Percentiles rank a stretch among this genome's conserved stretches.
phyloP scores from a whole-genome alignment of 1,140 invertebrate species.

The Dysdera silvatica region DNA sequence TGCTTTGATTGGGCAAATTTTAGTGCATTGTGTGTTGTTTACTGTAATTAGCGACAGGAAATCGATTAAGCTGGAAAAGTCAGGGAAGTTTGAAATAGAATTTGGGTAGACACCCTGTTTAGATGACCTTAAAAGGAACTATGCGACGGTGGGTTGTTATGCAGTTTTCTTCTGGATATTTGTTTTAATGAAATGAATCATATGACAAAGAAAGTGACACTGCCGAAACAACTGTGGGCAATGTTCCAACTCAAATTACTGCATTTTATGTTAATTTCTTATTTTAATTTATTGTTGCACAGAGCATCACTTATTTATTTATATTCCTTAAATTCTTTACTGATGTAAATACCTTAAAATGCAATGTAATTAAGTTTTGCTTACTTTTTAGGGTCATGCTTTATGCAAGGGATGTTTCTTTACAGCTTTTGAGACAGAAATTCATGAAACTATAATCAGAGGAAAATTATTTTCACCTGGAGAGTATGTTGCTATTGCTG shows the following conservation, averaged over 20 bases:
- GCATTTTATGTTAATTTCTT: not conserved
- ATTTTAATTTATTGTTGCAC: constrained; percentile 39
- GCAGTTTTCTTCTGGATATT: too few species aligned
- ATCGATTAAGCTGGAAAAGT: too few species aligned
- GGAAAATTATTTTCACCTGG: constrained; percentile 77
- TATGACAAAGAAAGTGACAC: too few species aligned
- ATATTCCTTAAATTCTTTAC: constrained; percentile 26
- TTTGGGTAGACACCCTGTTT: too few species aligned
- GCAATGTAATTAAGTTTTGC: constrained; percentile 31
- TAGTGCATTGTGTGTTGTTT: too few species aligned
- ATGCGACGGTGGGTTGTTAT: too few species aligned
- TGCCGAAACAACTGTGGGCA: too few species aligned
- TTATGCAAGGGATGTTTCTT: constrained; percentile 95
- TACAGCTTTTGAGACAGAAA: constrained; percentile 87
- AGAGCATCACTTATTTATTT: constrained; percentile 70
- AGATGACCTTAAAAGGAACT: too few species aligned
- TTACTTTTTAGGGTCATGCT: constrained; percentile 64
- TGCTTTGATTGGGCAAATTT: too few species aligned
- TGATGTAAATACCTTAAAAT: not conserved
- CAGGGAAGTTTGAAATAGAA: too few species aligned
- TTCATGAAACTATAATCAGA: constrained; percentile 85
- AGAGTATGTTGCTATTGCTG: constrained; percentile 86
- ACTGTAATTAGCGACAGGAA: too few species aligned
- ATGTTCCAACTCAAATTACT: not conserved
- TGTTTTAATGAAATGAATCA: too few species aligned